Evolutionary conservation across 2,113 vertebrate genomes (phyloP).

Genomic region (Notechis scutatus): DNA sequence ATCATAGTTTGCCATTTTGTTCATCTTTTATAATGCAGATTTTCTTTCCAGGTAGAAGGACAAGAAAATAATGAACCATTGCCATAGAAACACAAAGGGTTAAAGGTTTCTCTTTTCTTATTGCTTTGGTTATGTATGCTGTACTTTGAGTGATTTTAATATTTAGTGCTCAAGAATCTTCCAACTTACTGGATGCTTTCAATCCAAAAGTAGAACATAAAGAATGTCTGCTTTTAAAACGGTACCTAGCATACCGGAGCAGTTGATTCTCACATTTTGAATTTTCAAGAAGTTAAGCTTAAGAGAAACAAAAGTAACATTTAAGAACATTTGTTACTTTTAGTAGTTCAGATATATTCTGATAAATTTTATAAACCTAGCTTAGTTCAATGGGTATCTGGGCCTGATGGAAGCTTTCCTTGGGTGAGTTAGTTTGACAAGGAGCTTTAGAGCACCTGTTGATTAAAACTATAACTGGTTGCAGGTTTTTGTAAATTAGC

Average conservation of each 20-base stretch:
- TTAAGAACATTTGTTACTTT: conserved; percentile 68
- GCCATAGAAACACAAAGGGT: conserved; percentile 85
- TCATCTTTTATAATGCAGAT: conserved; percentile 80
- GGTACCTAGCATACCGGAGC: conserved; percentile 65
- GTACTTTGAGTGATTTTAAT: conserved; percentile 70
- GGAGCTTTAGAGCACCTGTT: conserved; percentile 70
- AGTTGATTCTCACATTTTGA: conserved; percentile 52
- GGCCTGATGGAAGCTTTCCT: conserved; percentile 74
- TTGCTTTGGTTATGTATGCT: conserved; percentile 76
- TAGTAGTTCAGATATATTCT: conserved; percentile 75
- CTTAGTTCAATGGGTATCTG: conserved; percentile 72
- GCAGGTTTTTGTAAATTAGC: conserved; percentile 75
- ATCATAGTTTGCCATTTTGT: conserved; percentile 75
- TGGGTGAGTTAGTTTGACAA: conserved; percentile 71
- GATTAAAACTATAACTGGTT: conserved; percentile 69
- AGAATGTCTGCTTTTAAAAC: conserved; percentile 71
- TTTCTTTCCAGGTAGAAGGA: conserved; percentile 86
- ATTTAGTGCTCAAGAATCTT: conserved; percentile 72
- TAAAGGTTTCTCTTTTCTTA: conserved; percentile 84
- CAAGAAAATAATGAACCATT: conserved; percentile 83
- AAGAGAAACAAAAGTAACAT: conserved; percentile 58
- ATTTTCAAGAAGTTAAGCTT: conserved; percentile 46
- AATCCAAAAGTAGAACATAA: conserved; percentile 60
- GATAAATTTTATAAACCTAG: conserved; percentile 66
- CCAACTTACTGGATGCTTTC: conserved; percentile 70